phyloP scores from a whole-genome alignment of 2,113 vertebrate genomes.

The Pseudolaguvia tuberculata region DNA sequence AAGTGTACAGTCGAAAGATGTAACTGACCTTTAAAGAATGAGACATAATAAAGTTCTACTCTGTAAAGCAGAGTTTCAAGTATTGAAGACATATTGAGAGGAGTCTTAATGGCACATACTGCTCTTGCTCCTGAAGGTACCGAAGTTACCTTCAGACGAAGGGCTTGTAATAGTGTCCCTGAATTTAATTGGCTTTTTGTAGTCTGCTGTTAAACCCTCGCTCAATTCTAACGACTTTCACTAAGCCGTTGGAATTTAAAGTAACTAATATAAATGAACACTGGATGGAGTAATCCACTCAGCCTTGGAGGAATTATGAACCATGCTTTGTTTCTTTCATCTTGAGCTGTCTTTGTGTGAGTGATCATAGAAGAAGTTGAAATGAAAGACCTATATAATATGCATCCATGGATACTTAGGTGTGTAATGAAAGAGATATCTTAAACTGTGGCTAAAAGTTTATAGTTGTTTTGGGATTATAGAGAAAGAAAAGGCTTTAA shows the following conservation, averaged over 20 bases:
- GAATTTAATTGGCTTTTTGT: constrained; percentile 64
- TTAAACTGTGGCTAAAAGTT: background rate
- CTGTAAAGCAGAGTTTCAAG: constrained; percentile 36
- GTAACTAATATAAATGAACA: constrained; percentile 45
- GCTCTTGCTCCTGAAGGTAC: constrained; percentile 40
- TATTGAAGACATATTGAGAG: constrained; percentile 53
- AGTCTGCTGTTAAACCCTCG: constrained; percentile 49
- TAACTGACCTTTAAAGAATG: constrained; percentile 21
- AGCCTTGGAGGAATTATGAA: constrained; percentile 25
- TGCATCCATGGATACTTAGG: constrained; percentile 3
- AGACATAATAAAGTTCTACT: constrained; percentile 53
- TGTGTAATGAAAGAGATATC: constrained; percentile 6
- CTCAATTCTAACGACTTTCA: constrained; percentile 58
- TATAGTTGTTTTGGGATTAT: background rate
- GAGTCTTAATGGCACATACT: constrained; percentile 22
- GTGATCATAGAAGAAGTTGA: constrained; percentile 19
- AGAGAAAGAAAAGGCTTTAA: background rate
- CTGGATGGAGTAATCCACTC: constrained; percentile 27
- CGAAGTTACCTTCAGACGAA: constrained; percentile 43
- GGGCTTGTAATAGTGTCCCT: constrained; percentile 51
- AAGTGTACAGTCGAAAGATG: constrained; percentile 12
- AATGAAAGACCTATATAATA: constrained; percentile 1
- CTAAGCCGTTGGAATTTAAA: constrained; percentile 41
- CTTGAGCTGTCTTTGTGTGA: constrained; percentile 17
- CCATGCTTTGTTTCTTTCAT: constrained; percentile 3